Evolutionary conservation across 2,113 vertebrate species (phyloP).

Genomic region (Numida meleagris): DNA sequence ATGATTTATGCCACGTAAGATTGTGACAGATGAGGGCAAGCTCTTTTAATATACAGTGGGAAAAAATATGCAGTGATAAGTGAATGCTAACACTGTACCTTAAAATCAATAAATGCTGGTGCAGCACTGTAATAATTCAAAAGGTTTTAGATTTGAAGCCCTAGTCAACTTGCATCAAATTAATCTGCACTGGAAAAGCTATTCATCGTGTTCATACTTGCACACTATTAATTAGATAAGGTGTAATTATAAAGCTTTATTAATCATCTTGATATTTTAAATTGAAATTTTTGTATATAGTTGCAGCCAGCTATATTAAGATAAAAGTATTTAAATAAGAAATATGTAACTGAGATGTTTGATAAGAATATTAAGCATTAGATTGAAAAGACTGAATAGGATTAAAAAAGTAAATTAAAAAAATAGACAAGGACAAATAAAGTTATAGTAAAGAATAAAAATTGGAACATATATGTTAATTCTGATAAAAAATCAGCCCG

Average conservation of each 20-base stretch:
- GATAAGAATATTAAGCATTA: constrained; percentile 10
- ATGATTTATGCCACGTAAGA: constrained; percentile 42
- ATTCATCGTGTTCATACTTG: constrained; percentile 13
- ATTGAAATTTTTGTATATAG: background rate
- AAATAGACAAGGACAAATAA: background rate
- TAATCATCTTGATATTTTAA: constrained; percentile 46
- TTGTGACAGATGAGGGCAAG: constrained; percentile 41
- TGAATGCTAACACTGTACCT: constrained; percentile 49
- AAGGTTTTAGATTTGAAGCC: constrained; percentile 30
- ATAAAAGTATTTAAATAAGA: background rate
- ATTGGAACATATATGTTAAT: background rate
- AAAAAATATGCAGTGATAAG: constrained; percentile 63
- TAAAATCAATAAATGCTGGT: constrained; percentile 51
- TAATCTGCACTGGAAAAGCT: constrained; percentile 15
- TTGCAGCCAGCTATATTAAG: background rate
- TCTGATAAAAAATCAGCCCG: constrained; percentile 26
- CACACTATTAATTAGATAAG: constrained; percentile 40
- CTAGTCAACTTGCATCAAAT: constrained; percentile 33
- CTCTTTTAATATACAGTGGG: constrained; percentile 15
- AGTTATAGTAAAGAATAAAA: background rate
- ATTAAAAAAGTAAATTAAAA: background rate
- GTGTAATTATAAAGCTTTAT: constrained; percentile 43
- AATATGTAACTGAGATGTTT: background rate
- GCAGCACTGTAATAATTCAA: constrained; percentile 32
- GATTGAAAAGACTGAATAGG: background rate